Base-by-base conservation (phyloP, 2,888 invertebrate species). In the Tetragonula carbonaria region DNA sequence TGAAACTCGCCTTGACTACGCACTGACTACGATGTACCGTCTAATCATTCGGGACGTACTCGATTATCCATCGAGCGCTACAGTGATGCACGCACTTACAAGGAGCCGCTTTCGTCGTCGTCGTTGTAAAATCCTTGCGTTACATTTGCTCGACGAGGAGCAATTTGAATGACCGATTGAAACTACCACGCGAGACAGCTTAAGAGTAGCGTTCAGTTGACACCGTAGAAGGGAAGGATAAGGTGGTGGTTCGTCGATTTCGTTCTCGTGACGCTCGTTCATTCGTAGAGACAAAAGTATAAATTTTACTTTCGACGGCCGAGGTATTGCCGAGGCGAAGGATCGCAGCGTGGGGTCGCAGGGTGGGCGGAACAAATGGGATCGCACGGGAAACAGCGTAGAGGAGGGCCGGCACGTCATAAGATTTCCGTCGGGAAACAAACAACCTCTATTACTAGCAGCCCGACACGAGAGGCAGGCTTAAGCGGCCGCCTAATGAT, bases 361-460 rank as follows among this genome's bases (percentile, higher is more conserved):
- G 68, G 84, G 89, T 89, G 90, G 91, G 90, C 90, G 90, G 91
- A 92, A 92, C 89, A 90, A 91, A 92, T 91, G 90, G 88, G 88
- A 89, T 89, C 86, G 81, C 90, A 87, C 82, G 87, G 87, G 84
- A 87, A 88, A 92, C 91, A 91, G 79, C 90, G 85, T 88, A 89
- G 80, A 87, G 91, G 89, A 91, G 91, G 91, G 87, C 68, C 90
- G 84, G 83, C 86, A 82, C 88, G 90, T 91, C 90, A 89, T 90
- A 89, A 91, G 91, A 91, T 91, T 89, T 91, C 90, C 86, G 87
- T 86, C 80, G 78, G 84, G 89, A 91, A 85, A 91, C 90, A 89
- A 90, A 90, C 90, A 91, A 84, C 90, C 89, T 76, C 84, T 81
- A 78, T 87, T 85, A 85, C 83, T 74, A 79, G 50, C 51, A 59